Evolutionary conservation across 1,140 invertebrate genomes (phyloP), one percentile per base, ranked within the genome.

Genomic region (Neelides sp.): DNA sequence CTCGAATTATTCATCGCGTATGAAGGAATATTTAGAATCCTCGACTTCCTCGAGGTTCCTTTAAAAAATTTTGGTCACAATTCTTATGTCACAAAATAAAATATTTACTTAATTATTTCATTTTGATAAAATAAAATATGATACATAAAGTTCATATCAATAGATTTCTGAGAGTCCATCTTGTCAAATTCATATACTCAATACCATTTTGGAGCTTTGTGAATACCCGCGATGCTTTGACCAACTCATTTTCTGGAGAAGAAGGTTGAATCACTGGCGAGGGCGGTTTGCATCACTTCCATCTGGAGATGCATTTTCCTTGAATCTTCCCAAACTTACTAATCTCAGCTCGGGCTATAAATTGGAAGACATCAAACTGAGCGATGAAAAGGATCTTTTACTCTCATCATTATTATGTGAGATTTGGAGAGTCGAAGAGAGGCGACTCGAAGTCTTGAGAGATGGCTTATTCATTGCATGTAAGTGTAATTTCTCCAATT

Each of bases 191-290:
- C 44, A 52, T 15, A 12, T 61, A 19, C 13, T 61, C 3, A 54
- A 42, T 22, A 45, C 30, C 22, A 7, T 61, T 1, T 2, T 61
- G 7, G 52, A 61, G 7, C 22, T 61, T 13, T 52, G 48, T 27
- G 50, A 57, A 12, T 61, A 61, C 24, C 41, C 58, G 4, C 41
- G 58, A 13, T 54, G 52, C 32, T 27, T 52, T 17, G 57, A 59
- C 27, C 54, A 61, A 43, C 15, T 59, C 17, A 17, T 57, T 7
- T 52, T 22, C 30, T 59, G 54, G 54, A 24, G 43, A 35, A 17
- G 57, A n/a, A 17, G 32, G 1, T 2, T 32, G 17, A 35, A 23
- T 1, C 23, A 28, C 8, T 5, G 5, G n/a, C n/a, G n/a, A n/a
- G n/a, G n/a, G n/a, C n/a, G n/a, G n/a, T n/a, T n/a, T n/a, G n/a